A percentile compares a stretch with the other conserved stretches of the same genome.
These are phyloP conservation scores for Poecile atricapillus DNA, from an alignment of 2,113 vertebrate species.

Conservation along the genomic window DNA sequence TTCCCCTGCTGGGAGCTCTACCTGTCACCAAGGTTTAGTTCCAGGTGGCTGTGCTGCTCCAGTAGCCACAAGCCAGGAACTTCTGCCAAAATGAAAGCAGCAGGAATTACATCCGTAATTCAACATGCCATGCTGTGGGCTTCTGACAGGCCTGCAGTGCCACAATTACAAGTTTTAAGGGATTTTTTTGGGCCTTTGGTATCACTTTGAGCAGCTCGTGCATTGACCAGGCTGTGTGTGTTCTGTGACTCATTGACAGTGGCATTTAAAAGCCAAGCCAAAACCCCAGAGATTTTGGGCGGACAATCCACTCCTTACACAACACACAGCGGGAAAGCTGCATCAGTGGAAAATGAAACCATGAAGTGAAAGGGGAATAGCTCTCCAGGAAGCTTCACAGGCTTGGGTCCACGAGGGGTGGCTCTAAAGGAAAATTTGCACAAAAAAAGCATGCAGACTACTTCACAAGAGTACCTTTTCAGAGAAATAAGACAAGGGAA, in stretches of 20 bases:
- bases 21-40: slow-evolving; percentile 39
- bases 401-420: neutral
- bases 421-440: neutral
- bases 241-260: neutral
- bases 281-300: neutral
- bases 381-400: neutral
- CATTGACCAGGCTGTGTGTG: neutral
- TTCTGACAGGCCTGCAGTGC: neutral
- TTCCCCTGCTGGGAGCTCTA: neutral
- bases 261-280: neutral
- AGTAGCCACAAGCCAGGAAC: neutral
- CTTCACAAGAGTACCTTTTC: neutral
- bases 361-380: neutral
- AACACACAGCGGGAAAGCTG: neutral
- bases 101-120: accelerated
- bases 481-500: neutral
- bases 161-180: neutral
- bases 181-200: neutral
- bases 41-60: neutral
- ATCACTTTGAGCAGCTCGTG: neutral
- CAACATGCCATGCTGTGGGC: accelerated
- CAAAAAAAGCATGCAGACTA: neutral
- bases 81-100: neutral
- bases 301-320: neutral
- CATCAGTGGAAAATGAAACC: neutral